Evolutionary conservation across 1,140 invertebrate species (phyloP).

Genomic region (Odontomachus brunneus): DNA sequence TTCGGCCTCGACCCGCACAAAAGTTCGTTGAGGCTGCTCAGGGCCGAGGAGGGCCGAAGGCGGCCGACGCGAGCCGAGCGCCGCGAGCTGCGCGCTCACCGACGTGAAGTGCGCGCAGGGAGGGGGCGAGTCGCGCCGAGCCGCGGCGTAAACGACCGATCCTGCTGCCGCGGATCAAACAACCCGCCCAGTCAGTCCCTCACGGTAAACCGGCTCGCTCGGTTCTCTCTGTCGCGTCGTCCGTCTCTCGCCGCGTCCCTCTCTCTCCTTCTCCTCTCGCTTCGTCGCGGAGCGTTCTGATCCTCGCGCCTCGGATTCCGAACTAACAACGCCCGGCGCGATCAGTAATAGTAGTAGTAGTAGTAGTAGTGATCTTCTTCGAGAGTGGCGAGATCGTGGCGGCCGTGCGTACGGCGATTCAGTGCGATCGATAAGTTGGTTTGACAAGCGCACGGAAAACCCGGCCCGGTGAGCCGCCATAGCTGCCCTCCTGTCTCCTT

Average conservation of each 20-base stretch:
- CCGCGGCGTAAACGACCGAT: constrained; percentile 23
- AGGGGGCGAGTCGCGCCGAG: constrained; percentile 19
- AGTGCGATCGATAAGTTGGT: constrained; percentile 70
- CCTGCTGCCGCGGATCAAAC: constrained; percentile 35
- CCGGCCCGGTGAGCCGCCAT: constrained; percentile 4
- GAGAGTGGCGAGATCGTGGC: constrained; percentile 31
- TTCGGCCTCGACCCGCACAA: constrained; percentile 73
- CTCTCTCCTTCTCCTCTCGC: constrained; percentile 8
- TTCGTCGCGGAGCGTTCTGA: constrained; percentile 37
- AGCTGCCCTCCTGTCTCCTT: not conserved
- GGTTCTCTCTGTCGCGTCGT: constrained; percentile 67
- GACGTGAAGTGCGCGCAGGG: constrained; percentile 20
- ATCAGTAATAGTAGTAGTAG: not conserved
- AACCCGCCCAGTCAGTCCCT: constrained; percentile 76
- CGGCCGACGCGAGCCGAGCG: constrained; percentile 62
- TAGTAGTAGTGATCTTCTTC: constrained; percentile 27
- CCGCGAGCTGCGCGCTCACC: constrained; percentile 6
- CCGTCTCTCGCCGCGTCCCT: constrained; percentile 30
- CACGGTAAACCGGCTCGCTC: constrained; percentile 77
- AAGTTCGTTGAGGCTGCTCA: constrained; percentile 70
- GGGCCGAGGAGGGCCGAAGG: constrained; percentile 63
- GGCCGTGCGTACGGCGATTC: constrained; percentile 18
- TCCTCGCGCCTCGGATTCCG: constrained; percentile 37
- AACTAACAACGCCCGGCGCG: constrained; percentile 30
- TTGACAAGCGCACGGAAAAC: constrained; percentile 54